Evolutionary conservation across 2,888 invertebrate species (phyloP), one percentile per base, ranked within the genome.

Genomic region (Nomada flava): DNA sequence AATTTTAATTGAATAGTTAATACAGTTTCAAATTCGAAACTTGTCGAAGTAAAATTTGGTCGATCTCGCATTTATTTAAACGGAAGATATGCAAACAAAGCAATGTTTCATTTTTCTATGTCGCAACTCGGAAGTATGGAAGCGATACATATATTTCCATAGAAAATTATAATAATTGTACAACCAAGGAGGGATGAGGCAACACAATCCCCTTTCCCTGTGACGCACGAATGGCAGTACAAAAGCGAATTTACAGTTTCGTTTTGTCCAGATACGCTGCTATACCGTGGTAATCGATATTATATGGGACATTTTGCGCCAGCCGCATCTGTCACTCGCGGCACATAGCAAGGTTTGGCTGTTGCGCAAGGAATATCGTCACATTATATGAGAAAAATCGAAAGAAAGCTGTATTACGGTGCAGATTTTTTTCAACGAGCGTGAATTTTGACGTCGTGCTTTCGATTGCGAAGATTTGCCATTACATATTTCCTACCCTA

Each of bases 291-390:
- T 71, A 83, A 88, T 88, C 88, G 87, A 88, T 88, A 88, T 88
- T 88, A 88, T 88, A 88, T 88, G 88, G 88, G 88, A 88, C 85
- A 86, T 88, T 88, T 73, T 75, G 87, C 85, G 88, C 87, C 88
- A 85, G 82, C 82, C 85, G 82, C 88, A 88, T 88, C 88, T 88
- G 88, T 88, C 87, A 88, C 70, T 83, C 50, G 77, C 64, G 73
- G 70, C 78, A 64, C 64, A 62, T 75, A 82, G 68, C 88, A 79
- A 88, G 76, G 79, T 76, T 86, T 57, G 84, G 26, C 79, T 72
- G 55, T 42, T 64, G 47, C 29, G 53, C 84, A 57, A 78, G 77
- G 76, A 65, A 68, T 77, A 80, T 82, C 67, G 79, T 63, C 68
- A 57, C 68, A 42, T 70, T 70, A 71, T 64, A 72, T 55, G 44